A percentile compares a stretch with the other conserved stretches of the same genome.
Conservation (phyloP, 2,797 vertebrate genomes). For the Tokudaia tokunoshimensis region DNA sequence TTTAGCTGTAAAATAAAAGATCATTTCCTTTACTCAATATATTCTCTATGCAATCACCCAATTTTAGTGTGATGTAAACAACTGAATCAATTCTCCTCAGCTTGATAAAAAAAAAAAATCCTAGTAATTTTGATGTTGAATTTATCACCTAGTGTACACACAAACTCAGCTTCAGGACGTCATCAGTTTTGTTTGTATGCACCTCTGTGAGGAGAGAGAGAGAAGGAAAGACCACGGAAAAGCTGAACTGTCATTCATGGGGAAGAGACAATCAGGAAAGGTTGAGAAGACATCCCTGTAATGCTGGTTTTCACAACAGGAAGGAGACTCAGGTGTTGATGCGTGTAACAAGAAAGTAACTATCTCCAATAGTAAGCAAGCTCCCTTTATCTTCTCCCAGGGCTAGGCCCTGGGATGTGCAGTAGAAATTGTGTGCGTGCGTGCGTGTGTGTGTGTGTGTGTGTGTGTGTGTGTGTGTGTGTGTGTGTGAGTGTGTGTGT, state of each 20-base stretch:
- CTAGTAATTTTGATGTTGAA: not conserved
- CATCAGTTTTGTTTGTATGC: not conserved
- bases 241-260: not conserved
- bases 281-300: not conserved
- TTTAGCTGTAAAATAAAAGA: not conserved
- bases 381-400: not conserved
- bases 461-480: not conserved
- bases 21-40: not conserved
- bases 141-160: not conserved
- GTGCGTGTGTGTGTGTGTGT: not conserved
- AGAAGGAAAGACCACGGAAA: not conserved
- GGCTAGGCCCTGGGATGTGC: not conserved
- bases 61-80: slow-evolving; percentile 5
- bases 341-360: not conserved
- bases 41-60: not conserved
- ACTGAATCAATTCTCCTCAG: slow-evolving; percentile 11
- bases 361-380: not conserved
- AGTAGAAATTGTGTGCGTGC: not conserved
- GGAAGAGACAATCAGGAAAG: not conserved
- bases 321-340: not conserved
- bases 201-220: not conserved
- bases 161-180: not conserved
- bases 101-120: slow-evolving; percentile 36
- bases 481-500: not conserved
- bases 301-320: not conserved